A percentile compares a stretch with the other conserved stretches of the same genome.
phyloP scores from a whole-genome alignment of 2,888 invertebrate genomes.

The Zootermopsis nevadensis region DNA sequence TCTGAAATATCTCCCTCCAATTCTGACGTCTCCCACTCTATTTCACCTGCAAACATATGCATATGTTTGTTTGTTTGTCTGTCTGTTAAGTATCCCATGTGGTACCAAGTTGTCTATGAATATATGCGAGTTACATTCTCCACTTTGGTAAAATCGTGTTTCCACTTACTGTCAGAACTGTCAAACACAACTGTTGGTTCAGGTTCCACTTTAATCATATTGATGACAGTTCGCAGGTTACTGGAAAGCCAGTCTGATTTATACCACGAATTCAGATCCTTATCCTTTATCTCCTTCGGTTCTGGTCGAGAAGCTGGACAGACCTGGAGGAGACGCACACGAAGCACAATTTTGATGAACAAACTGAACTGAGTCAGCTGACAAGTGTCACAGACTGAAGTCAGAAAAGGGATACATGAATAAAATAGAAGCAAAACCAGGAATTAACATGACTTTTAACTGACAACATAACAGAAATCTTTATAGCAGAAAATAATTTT shows the following conservation, averaged over 20 bases:
- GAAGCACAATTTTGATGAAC: no score
- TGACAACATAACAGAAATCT: no score
- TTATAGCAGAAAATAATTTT: no score
- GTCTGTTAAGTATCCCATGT: no score
- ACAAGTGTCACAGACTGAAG: no score
- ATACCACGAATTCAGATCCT: conserved; percentile 70
- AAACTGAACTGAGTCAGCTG: no score
- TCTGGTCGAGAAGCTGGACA: conserved; percentile 63
- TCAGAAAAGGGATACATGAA: no score
- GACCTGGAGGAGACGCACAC: conserved; percentile 59
- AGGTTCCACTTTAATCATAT: conserved; percentile 70
- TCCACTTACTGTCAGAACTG: conserved; percentile 73
- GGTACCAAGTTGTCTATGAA: no score
- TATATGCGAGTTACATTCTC: no score
- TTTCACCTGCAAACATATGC: conserved; percentile 68
- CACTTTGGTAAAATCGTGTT: no score
- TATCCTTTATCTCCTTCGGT: conserved; percentile 49
- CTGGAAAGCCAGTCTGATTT: conserved; percentile 78
- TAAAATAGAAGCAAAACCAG: no score
- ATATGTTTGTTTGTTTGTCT: not conserved
- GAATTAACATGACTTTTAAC: no score
- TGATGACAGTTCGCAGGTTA: conserved; percentile 78
- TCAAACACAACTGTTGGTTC: conserved; percentile 64
- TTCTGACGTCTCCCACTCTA: conserved; percentile 74
- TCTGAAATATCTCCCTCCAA: conserved; percentile 69